Evolutionary conservation across 2,113 vertebrate species (phyloP), one percentile per base, ranked within the genome.

Genomic region (Piprites chloris): DNA sequence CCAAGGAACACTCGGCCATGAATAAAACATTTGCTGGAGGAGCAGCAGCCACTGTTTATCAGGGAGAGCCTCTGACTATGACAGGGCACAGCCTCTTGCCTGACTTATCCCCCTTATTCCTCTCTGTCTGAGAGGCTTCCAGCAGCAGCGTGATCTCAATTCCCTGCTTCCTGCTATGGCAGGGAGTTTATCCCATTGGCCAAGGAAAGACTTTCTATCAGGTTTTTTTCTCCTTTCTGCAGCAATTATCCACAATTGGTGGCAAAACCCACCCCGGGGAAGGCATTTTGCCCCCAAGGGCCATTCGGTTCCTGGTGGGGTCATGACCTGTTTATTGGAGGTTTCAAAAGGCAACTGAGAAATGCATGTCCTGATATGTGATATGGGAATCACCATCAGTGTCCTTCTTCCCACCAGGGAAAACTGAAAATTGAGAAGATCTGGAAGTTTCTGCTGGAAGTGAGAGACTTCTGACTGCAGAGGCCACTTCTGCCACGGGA

Each of bases 11-110:
- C 85, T 91, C 58, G 2, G 73, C 79, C 87, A 93, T 93, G 73
- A 63, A 87, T 90, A 88, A 85, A 93, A 94, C 39, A 87, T 86
- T 73, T 73, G 14, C 89, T 87, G 11, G 46, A 87, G 94, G 14
- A 87, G 90, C 72, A 52, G 91, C 85, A 52, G 79, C 72, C 63
- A 55, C 4, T 11, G 46, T 69, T 89, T 63, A 76, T 74, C 79
- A 66, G 81, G 30, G 30, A 71, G 53, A 89, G 47, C n/a, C 55
- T 67, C 69, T 47, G 81, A 35, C 56, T 46, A 5, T 50, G 92
- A 56, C 91, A n/a, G 55, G 81, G 59, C 59, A 63, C 46, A 30
- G 52, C 4, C 46, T 10, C 32, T 20, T 37, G 5, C 35, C 47
- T 49, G 35, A 14, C 28, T 65, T 35, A n/a, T 22, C n/a, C 32